Conservation (phyloP, 2,888 invertebrate species). For the Sycophila texana region DNA sequence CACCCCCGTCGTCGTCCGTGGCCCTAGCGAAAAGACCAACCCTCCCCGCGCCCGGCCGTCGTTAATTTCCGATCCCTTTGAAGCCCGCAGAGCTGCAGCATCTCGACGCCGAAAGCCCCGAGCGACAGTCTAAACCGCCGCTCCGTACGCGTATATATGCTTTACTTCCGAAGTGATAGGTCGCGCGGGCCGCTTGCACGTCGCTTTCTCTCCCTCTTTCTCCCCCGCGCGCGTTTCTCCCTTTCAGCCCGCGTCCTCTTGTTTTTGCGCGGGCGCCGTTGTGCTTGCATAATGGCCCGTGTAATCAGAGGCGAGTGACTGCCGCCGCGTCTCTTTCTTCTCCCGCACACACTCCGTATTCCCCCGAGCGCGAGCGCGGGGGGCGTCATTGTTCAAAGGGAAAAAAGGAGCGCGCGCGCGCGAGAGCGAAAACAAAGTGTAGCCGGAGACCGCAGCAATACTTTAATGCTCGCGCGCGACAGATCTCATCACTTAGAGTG, state of each 20-base stretch:
- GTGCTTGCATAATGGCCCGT: constrained; percentile 75
- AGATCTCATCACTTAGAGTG: constrained; percentile 74
- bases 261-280: constrained; percentile 64
- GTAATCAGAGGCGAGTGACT: constrained; percentile 75
- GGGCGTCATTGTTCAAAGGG: constrained; percentile 41
- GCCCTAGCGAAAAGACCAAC: neutral
- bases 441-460: constrained; percentile 63
- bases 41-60: constrained; percentile 3
- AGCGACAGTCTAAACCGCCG: neutral
- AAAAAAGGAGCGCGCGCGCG: neutral
- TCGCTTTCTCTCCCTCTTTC: neutral
- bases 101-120: neutral
- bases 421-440: constrained; percentile 36
- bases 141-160: neutral
- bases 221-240: neutral
- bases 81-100: neutral
- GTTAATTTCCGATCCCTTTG: constrained; percentile 39
- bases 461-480: constrained; percentile 67
- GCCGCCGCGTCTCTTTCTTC: constrained; percentile 56
- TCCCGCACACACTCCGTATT: constrained; percentile 2
- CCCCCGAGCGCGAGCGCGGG: neutral
- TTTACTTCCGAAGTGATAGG: constrained; percentile 14
- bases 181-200: constrained; percentile 15
- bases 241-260: constrained; percentile 10
- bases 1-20: neutral